Conservation (phyloP, 2,113 vertebrate genomes). For the Scortum barcoo region DNA sequence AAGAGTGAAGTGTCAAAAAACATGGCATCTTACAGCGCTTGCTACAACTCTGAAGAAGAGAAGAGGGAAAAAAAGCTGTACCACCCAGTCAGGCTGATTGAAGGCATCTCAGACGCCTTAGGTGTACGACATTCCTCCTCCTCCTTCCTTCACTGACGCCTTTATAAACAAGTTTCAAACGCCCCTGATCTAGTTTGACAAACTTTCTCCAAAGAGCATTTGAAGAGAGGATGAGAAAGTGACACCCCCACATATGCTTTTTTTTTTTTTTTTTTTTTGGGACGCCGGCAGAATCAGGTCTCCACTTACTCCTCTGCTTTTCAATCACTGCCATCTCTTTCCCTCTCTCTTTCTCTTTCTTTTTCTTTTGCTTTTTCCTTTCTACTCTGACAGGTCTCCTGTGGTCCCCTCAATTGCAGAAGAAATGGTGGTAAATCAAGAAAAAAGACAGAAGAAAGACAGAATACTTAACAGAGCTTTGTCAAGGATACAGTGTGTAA, state of each 20-base stretch:
- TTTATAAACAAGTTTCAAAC: slow-evolving; percentile 85
- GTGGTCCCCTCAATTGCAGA: slow-evolving; percentile 81
- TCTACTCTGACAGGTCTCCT: slow-evolving; percentile 77
- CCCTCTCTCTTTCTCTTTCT: slow-evolving; percentile 19
- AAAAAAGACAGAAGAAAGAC: slow-evolving; percentile 64
- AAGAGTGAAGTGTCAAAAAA: slow-evolving; percentile 80
- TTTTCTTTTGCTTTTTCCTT: slow-evolving; percentile 48
- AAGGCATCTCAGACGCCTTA: slow-evolving; percentile 81
- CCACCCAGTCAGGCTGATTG: slow-evolving; percentile 81
- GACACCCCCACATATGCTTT: slow-evolving; percentile 76
- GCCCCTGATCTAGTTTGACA: slow-evolving; percentile 86
- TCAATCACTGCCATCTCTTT: slow-evolving; percentile 75
- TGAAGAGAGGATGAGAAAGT: slow-evolving; percentile 82
- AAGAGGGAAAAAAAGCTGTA: slow-evolving; percentile 66
- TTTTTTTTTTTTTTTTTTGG: slow-evolving; percentile 45
- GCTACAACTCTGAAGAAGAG: slow-evolving; percentile 75
- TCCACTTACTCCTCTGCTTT: slow-evolving; percentile 66
- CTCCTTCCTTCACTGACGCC: slow-evolving; percentile 75
- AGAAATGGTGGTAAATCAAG: slow-evolving; percentile 69
- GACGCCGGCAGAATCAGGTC: slow-evolving; percentile 70
- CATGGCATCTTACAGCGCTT: slow-evolving; percentile 76
- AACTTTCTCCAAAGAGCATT: slow-evolving; percentile 86
- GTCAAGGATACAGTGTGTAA: slow-evolving; percentile 61
- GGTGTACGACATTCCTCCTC: slow-evolving; percentile 80
- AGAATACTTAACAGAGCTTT: slow-evolving; percentile 66